Evolutionary conservation across 35 echinoderm and acorn worm genomes (phyloP), one percentile per base, ranked within the genome.

Genomic region (Amphiura filiformis): DNA sequence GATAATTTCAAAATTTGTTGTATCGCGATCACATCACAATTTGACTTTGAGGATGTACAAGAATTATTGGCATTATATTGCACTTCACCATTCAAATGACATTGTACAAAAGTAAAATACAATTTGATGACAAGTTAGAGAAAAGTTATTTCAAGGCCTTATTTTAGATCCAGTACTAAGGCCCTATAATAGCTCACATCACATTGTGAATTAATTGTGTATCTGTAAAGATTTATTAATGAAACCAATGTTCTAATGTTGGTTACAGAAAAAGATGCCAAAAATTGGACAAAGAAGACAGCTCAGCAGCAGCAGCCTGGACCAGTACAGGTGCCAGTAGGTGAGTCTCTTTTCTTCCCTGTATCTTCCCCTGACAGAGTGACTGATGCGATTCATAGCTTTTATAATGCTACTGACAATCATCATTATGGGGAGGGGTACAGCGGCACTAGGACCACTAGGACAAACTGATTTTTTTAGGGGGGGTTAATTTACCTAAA

Each of bases 301-400:
- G n/a, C n/a, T n/a, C 88, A 82, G 35, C 57, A 44, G 37, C 57
- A 65, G 41, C 65, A 38, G n/a, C 30, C 17, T 11, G 13, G 39
- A 41, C 88, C 88, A 38, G 47, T 90, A n/a, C 88, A 90, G 84
- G 88, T 84, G 18, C 88, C 80, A 15, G 88, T 84, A 40, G 88
- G 88, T 90, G 84, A 44, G n/a, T n/a, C n/a, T 38, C 22, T 38
- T 35, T 1, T 76, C 22, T 2, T 76, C 3, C 28, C n/a, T 76
- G 1, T 31, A 76, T 31, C 70, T 22, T n/a, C n/a, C n/a, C 13
- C 13, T 15, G 13, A 61, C n/a, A 13, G n/a, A 15, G 13, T n/a
- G n/a, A n/a, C n/a, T n/a, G n/a, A n/a, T n/a, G n/a, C n/a, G n/a
- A n/a, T 77, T 35, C 28, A 35, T 13, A 77, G 76, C 34, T 35